Evolutionary conservation across 2,797 vertebrate species (phyloP).

Genomic region (Cheirogaleus major): DNA sequence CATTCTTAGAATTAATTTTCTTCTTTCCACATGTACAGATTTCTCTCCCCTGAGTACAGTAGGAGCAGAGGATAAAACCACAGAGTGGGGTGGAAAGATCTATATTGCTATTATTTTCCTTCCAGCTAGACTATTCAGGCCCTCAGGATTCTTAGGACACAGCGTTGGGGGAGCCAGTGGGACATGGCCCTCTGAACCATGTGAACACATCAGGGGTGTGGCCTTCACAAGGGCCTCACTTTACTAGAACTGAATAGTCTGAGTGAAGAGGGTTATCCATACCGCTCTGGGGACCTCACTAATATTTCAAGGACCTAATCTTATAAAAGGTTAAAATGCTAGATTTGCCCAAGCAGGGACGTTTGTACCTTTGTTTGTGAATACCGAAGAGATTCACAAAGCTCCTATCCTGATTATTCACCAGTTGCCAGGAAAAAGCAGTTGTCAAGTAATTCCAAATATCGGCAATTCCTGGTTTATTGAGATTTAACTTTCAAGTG

Average conservation of each 20-base stretch:
- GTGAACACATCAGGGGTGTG: too few species aligned
- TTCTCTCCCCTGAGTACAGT: not conserved
- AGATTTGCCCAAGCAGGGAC: not conserved
- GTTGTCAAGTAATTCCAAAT: not conserved
- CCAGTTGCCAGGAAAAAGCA: not conserved
- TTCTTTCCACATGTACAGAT: not conserved
- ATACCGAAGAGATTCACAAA: not conserved
- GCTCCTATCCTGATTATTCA: not conserved
- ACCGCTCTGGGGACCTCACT: not conserved
- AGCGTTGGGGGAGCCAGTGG: not conserved
- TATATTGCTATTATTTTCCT: not conserved
- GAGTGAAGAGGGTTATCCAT: not conserved
- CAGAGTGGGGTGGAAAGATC: not conserved
- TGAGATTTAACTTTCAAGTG: conserved; percentile 35
- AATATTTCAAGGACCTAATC: not conserved
- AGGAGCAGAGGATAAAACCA: not conserved
- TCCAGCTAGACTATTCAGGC: not conserved
- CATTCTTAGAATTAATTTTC: not conserved
- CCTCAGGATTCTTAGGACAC: not conserved
- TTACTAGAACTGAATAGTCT: not conserved
- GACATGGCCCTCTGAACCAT: not conserved
- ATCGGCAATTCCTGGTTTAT: not conserved
- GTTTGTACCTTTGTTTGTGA: not conserved
- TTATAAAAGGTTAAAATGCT: not conserved
- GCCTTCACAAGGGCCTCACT: not conserved